Percentiles rank a stretch among this genome's conserved stretches.
phyloP scores from a whole-genome alignment of 2,797 vertebrate genomes.

The Valencia hispanica region DNA sequence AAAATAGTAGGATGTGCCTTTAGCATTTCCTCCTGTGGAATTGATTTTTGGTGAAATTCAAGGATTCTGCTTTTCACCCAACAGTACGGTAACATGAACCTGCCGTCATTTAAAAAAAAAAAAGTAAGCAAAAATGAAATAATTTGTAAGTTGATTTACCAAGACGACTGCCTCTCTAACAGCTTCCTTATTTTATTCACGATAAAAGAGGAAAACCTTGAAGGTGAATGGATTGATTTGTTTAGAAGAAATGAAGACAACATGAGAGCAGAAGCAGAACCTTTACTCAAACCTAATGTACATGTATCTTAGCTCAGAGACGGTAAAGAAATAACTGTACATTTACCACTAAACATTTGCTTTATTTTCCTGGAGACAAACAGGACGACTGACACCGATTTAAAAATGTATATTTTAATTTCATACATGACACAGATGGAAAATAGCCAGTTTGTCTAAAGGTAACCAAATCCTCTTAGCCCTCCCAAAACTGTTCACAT shows the following conservation, averaged over 20 bases:
- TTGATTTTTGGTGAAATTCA: constrained; percentile 33
- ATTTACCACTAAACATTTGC: background rate
- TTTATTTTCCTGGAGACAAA: background rate
- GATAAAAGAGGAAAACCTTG: background rate
- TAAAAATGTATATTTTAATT: background rate
- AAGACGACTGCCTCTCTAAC: background rate
- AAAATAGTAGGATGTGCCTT: constrained; percentile 27
- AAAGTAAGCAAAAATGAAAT: constrained; percentile 6
- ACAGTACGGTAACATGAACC: constrained; percentile 13
- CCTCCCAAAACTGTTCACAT: background rate
- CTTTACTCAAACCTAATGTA: background rate
- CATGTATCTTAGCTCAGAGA: background rate
- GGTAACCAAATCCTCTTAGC: background rate
- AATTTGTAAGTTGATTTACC: background rate
- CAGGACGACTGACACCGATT: background rate
- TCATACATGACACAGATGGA: background rate
- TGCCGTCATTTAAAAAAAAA: background rate
- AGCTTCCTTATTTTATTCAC: background rate
- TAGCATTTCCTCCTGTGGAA: constrained; percentile 17
- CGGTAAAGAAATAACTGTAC: background rate
- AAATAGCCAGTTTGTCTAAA: background rate
- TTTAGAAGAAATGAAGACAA: background rate
- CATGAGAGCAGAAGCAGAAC: background rate
- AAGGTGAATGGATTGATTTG: background rate
- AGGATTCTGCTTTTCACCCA: constrained; percentile 11